Evolutionary conservation across 2,888 invertebrate genomes (phyloP), one percentile per base, ranked within the genome.

Genomic region (Exocentrus adspersus): DNA sequence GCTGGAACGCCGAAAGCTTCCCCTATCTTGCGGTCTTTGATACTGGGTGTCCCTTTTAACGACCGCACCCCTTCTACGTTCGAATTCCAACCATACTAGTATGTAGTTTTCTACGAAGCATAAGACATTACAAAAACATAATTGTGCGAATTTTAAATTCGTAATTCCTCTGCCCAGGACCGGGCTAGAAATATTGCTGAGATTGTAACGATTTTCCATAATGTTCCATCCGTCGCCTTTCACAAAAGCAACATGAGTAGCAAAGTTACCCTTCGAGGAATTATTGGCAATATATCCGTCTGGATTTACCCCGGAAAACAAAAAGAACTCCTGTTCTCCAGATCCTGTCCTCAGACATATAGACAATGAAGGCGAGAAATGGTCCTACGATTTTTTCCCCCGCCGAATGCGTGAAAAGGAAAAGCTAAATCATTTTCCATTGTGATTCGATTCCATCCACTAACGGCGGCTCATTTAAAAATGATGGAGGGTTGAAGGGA

Each of bases 341-440:
- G 37, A 14, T 14, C 14, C 12, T n/a, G n/a, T 5, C 14, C 10
- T 37, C 37, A 37, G 37, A 37, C 37, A 12, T 37, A 37, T 37
- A 37, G 37, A 37, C 37, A 37, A 37, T 37, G 37, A 37, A 37
- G 37, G 37, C 37, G 37, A 37, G 37, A 37, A 37, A 37, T 37
- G 37, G 37, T 37, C 37, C 37, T 14, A 5, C 14, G 37, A 37
- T 37, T 37, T 37, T 37, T 37, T 37, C 37, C 37, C 37, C 5
- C 10, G n/a, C n/a, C n/a, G n/a, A n/a, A n/a, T 37, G 37, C 14
- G 37, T 37, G 37, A 37, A 37, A n/a, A 37, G n/a, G 37, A 37
- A 37, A 37, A n/a, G 37, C 37, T 37, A 37, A 37, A 37, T 37
- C 37, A 37, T 37, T 37, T 37, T 37, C 37, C 37, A 37, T 37